Evolutionary conservation across 2,797 vertebrate genomes (phyloP), one percentile per base, ranked within the genome.

Genomic region (Pristis pectinata): DNA sequence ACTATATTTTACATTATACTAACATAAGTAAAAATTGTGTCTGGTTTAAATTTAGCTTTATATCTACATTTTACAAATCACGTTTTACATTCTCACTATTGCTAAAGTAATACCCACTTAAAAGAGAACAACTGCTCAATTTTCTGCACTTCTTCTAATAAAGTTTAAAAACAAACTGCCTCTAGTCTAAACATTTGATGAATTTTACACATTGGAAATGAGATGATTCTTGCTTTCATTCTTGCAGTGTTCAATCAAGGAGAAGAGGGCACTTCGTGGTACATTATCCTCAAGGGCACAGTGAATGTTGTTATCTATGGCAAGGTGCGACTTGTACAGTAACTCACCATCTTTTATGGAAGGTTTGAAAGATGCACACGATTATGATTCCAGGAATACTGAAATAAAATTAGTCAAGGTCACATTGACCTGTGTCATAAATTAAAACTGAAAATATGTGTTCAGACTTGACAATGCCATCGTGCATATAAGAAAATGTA

Each of bases 251-350:
- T 99, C 97, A 99, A 98, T 97, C 99, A 99, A 96, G 99, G 99
- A 85, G 99, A 99, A 97, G 99, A 99, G 96, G 99, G 99, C 77
- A 99, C 98, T 91, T 99, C 99, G 44, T 99, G 99, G 99, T 99
- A 99, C 97, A 99, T 99, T 96, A 99, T 99, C 96, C 97, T 99
- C 94, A 99, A 99, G 96, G 99, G 99, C 96, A 99, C 99, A 0
- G 99, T 99, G 95, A 99, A 99, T 17, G 99, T 99, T 95, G 98
- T 99, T 96, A 99, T 99, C 97, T 99, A 99, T 95, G 99, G 99
- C 95, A 99, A 99, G 98, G 99, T 99, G 97, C 67, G 95, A 95
- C 64, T 87, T 79, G 95, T 94, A n/a, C n/a, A n/a, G n/a, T n/a
- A 74, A 34, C 19, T 56, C 34, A 41, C n/a, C 27, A 94, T 74